These are phyloP conservation scores for Tetheella fluctuosa DNA, from an alignment of 2,888 invertebrate genomes.

Conservation along the genomic window DNA sequence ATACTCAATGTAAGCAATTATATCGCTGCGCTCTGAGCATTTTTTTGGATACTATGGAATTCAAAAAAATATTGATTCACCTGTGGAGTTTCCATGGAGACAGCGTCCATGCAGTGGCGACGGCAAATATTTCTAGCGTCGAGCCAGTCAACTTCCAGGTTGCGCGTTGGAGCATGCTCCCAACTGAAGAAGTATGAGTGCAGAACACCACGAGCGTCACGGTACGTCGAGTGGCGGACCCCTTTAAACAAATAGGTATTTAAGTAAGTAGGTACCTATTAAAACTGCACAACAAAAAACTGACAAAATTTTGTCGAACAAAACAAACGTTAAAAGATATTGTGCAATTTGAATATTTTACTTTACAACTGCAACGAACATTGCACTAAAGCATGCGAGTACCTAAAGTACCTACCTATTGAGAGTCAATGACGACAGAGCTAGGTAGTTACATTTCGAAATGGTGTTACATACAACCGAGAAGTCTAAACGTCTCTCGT, in stretches of 20 bases:
- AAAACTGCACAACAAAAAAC: background rate
- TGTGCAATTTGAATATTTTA: slow-evolving; percentile 30
- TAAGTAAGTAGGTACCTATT: background rate
- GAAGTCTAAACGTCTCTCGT: slow-evolving; percentile 55
- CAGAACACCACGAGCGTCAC: slow-evolving; percentile 93
- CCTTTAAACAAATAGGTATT: slow-evolving; percentile 75
- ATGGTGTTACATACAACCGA: slow-evolving; percentile 45
- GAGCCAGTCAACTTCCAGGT: slow-evolving; percentile 94
- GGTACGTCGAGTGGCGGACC: slow-evolving; percentile 94
- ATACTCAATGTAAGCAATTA: no score
- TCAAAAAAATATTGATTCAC: slow-evolving; percentile 45
- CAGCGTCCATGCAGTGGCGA: slow-evolving; percentile 96
- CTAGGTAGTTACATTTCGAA: slow-evolving; percentile 60
- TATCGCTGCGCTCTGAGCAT: no score
- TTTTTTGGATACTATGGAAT: background rate
- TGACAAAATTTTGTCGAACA: background rate
- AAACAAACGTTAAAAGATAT: slow-evolving; percentile 10
- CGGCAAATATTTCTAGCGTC: slow-evolving; percentile 96
- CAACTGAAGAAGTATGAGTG: slow-evolving; percentile 98
- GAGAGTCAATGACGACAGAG: slow-evolving; percentile 58
- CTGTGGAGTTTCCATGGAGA: slow-evolving; percentile 94
- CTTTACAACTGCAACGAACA: slow-evolving; percentile 42
- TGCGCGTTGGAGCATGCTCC: slow-evolving; percentile 93
- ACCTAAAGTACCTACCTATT: slow-evolving; percentile 31
- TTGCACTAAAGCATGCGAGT: slow-evolving; percentile 34